phyloP scores from a whole-genome alignment of 2,888 invertebrate genomes.

The Drosophila paranaensis region DNA sequence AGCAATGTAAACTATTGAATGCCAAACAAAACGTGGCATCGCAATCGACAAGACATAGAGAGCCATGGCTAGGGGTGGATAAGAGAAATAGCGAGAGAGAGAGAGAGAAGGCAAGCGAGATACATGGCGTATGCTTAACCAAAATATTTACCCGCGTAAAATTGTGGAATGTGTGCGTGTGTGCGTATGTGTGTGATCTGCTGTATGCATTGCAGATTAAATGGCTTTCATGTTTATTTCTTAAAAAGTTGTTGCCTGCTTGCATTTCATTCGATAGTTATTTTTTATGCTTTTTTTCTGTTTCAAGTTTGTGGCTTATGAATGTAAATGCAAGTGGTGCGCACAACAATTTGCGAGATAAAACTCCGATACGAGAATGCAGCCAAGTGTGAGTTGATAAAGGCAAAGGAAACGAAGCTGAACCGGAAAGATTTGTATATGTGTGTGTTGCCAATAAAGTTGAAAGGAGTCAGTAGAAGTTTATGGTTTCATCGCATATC shows the following conservation, averaged over 20 bases:
- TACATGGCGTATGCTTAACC: slow-evolving; percentile 70
- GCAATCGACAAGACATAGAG: slow-evolving; percentile 42
- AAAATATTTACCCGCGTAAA: slow-evolving; percentile 66
- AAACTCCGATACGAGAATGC: slow-evolving; percentile 28
- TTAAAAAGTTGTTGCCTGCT: slow-evolving; percentile 43
- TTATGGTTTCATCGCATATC: slow-evolving; percentile 1
- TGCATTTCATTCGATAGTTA: slow-evolving; percentile 35
- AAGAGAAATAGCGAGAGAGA: slow-evolving; percentile 1
- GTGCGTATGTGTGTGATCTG: slow-evolving; percentile 16
- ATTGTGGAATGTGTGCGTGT: slow-evolving; percentile 34
- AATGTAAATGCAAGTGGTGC: slow-evolving; percentile 37
- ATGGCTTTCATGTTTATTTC: slow-evolving; percentile 76
- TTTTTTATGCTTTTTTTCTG: slow-evolving; percentile 1
- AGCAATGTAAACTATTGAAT: slow-evolving; percentile 73
- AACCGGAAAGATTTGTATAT: neutral
- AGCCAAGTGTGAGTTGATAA: slow-evolving; percentile 37
- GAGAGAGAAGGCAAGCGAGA: slow-evolving; percentile 2
- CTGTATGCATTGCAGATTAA: slow-evolving; percentile 65
- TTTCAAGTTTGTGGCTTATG: slow-evolving; percentile 36
- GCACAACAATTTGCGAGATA: slow-evolving; percentile 38
- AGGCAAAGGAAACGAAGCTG: slow-evolving; percentile 9
- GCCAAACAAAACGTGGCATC: slow-evolving; percentile 71
- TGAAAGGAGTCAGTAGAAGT: neutral
- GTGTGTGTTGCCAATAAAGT: neutral
- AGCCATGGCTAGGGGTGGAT: neutral